Percentiles rank a stretch among this genome's conserved stretches.
Conservation (phyloP, 2,888 invertebrate genomes). For the Orthonevra nobilis region DNA sequence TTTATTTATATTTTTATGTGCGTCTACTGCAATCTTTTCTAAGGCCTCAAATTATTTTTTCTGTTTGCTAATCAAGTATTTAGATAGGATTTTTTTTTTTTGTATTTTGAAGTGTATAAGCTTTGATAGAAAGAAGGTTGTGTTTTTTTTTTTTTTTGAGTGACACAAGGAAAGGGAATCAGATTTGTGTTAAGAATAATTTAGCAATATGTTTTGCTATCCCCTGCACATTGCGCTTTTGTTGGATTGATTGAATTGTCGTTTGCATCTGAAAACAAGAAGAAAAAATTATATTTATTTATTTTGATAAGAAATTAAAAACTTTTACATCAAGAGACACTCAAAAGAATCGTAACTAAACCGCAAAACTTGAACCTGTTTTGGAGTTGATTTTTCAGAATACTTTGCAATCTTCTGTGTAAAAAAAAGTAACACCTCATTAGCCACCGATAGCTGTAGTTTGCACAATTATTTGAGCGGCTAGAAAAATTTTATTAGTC, state of each 20-base stretch:
- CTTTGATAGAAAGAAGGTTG: constrained; percentile 23
- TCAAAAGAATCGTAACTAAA: too few species aligned
- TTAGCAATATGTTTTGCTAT: constrained; percentile 20
- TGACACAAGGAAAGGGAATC: constrained; percentile 34
- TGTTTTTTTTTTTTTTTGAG: constrained; percentile 1
- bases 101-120: constrained; percentile 14
- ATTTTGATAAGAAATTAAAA: background rate
- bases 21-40: constrained; percentile 66
- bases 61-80: constrained; percentile 23
- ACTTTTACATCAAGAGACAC: too few species aligned
- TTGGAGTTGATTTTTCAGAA: too few species aligned
- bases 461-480: too few species aligned
- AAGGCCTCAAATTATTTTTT: constrained; percentile 62
- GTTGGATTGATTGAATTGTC: constrained; percentile 60
- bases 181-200: constrained; percentile 19
- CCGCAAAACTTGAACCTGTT: too few species aligned
- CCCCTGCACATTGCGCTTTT: constrained; percentile 43
- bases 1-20: constrained; percentile 42
- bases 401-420: too few species aligned
- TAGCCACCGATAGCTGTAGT: too few species aligned
- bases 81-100: constrained; percentile 9
- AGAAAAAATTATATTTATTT: too few species aligned
- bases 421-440: too few species aligned
- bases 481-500: too few species aligned
- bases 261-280: constrained; percentile 46